Evolutionary conservation across 1,140 invertebrate species (phyloP), one percentile per base, ranked within the genome.

Genomic region (Branchinecta lindahli): DNA sequence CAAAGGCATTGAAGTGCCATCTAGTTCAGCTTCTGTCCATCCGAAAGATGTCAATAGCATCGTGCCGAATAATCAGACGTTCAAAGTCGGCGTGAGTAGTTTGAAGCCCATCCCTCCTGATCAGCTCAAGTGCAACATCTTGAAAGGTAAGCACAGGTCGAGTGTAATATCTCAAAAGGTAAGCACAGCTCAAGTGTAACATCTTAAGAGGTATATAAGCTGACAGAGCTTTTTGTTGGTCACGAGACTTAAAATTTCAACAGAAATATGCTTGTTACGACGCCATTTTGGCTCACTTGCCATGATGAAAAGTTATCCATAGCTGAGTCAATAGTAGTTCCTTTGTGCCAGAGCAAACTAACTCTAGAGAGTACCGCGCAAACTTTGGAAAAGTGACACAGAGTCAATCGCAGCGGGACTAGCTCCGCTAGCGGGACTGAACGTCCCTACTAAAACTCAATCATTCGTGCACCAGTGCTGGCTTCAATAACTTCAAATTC

Each of bases 101-200:
- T 61, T 61, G 18, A 84, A 85, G 74, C 85, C 85, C 10, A 82
- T 94, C 46, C 90, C 91, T 46, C 88, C 89, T 2, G 90, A 92
- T 71, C 88, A 93, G 75, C 84, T 95, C 66, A 96, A 96, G 80
- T 95, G 92, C 79, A 96, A 96, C 81, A 95, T 96, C 77, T 80
- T 94, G 46, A 96, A 96, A 84, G 91, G 88, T 81, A 83, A 82
- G 66, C 67, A 46, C 88, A 93, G 75, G 84, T 95, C 66, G 96
- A 96, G 80, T 95, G 92, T 79, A 96, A 96, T 81, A 95, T 96
- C 77, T 80, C 94, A 46, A 96, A 96, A 84, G 91, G 88, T 81
- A 83, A n/a, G n/a, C n/a, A n/a, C 88, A 93, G 75, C 84, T 95
- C 66, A 96, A 96, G 80, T 95, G 92, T 79, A 96, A 96, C 81